Evolutionary conservation across 2,888 invertebrate species (phyloP), one percentile per base, ranked within the genome.

Genomic region (Diloba caeruleocephala): DNA sequence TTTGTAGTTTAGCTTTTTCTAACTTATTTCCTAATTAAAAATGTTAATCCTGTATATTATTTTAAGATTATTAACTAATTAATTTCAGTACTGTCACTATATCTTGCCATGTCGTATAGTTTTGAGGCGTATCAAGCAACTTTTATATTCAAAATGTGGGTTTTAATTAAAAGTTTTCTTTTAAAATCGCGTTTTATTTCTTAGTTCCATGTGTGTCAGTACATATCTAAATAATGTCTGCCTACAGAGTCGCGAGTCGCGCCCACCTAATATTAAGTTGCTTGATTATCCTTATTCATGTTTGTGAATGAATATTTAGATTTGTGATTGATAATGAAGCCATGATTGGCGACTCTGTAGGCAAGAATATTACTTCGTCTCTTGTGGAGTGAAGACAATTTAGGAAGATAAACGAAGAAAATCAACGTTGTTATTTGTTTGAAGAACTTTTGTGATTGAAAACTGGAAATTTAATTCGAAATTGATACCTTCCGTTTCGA

Each of bases 91-190:
- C 3, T 13, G 9, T 21, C 31, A 34, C 41, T 43, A 38, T 28
- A 45, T 53, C 39, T 48, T 45, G 19, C 36, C 33, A 28, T 17
- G 15, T 58, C 41, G 9, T 9, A 32, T 42, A 29, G 45, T 53
- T 41, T 45, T 79, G 88, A 91, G 92, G 91, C 87, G 78, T 87
- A 92, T 92, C 92, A 92, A 92, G 92, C 92, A 92, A 92, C 90
- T 82, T 79, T 68, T 74, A 65, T 71, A 68, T 72, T 49, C 70
- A 65, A 29, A 69, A 82, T 88, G 90, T 92, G 91, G 91, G 90
- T 84, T 87, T 85, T 78, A 55, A 91, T 91, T 91, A 92, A 92
- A 89, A 60, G 58, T 78, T 52, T 83, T 82, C 74, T 74, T 72
- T 63, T 52, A 71, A 70, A 57, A 57, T 58, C 82, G 87, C 79